These are phyloP conservation scores for Anguilla japonica DNA, from an alignment of 2,113 vertebrate genomes.

Conservation along the genomic window DNA sequence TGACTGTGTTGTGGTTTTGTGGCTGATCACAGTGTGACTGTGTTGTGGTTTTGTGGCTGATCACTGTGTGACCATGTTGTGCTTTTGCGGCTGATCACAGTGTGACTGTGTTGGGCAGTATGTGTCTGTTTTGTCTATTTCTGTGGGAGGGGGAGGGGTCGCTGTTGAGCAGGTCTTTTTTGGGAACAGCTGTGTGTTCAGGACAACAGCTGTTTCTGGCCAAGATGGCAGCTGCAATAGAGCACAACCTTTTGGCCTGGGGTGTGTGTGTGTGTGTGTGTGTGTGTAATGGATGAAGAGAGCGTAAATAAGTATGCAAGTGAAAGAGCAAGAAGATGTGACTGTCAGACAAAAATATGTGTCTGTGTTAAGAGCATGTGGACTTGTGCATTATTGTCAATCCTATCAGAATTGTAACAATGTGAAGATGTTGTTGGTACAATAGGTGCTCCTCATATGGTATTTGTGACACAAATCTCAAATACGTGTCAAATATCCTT, in stretches of 20 bases:
- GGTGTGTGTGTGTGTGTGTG: constrained; percentile 46
- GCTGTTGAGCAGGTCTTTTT: constrained; percentile 59
- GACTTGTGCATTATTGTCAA: not conserved
- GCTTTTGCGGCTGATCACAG: not conserved
- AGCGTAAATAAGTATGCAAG: not conserved
- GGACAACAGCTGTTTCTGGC: constrained; percentile 66
- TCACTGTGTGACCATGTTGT: not conserved
- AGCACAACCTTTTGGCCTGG: constrained; percentile 36
- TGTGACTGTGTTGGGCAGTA: constrained; percentile 6
- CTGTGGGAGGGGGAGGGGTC: constrained; percentile 15
- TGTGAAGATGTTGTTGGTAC: no score
- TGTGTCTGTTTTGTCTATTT: not conserved
- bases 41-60: no score
- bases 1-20: no score
- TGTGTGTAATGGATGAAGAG: constrained; percentile 22
- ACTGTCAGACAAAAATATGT: not conserved
- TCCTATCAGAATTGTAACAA: no score
- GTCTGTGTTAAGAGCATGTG: not conserved
- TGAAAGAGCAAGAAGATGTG: no score
- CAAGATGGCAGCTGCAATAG: constrained; percentile 66
- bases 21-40: no score
- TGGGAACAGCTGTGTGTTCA: constrained; percentile 64
- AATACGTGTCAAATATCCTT: no score
- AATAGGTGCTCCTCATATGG: no score
- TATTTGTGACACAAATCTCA: no score